Evolutionary conservation across 2,113 vertebrate species (phyloP).

Genomic region (Spizaetus ornatus): DNA sequence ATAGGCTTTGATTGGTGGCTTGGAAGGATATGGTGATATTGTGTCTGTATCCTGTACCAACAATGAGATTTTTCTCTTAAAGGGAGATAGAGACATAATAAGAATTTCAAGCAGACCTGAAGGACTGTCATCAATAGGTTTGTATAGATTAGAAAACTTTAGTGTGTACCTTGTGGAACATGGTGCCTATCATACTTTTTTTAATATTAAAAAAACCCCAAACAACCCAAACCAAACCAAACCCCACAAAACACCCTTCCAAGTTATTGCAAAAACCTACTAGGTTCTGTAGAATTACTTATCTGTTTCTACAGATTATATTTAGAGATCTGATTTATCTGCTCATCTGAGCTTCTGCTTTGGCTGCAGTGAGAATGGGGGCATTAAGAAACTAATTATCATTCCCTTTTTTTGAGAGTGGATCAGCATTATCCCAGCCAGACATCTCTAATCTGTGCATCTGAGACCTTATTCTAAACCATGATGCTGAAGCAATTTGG

Average conservation of each 20-base stretch:
- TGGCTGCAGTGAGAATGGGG: background rate
- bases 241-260: background rate
- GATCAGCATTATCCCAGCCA: background rate
- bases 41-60: constrained; percentile 93
- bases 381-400: background rate
- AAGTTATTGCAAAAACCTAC: background rate
- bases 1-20: constrained; percentile 86
- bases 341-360: background rate
- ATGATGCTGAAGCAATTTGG: background rate
- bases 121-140: constrained; percentile 82
- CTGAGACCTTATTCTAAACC: background rate
- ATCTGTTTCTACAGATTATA: background rate
- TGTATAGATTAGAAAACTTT: constrained; percentile 3
- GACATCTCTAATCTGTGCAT: background rate
- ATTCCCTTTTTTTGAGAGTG: background rate
- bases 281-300: background rate
- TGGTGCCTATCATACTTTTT: background rate
- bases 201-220: background rate
- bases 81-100: constrained; percentile 92
- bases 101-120: constrained; percentile 89
- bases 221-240: background rate
- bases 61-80: constrained; percentile 94
- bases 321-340: background rate
- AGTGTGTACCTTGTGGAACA: background rate
- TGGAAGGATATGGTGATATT: constrained; percentile 93